Evolutionary conservation across 2,797 vertebrate species (phyloP).

Genomic region (Semaprochilodus insignis): DNA sequence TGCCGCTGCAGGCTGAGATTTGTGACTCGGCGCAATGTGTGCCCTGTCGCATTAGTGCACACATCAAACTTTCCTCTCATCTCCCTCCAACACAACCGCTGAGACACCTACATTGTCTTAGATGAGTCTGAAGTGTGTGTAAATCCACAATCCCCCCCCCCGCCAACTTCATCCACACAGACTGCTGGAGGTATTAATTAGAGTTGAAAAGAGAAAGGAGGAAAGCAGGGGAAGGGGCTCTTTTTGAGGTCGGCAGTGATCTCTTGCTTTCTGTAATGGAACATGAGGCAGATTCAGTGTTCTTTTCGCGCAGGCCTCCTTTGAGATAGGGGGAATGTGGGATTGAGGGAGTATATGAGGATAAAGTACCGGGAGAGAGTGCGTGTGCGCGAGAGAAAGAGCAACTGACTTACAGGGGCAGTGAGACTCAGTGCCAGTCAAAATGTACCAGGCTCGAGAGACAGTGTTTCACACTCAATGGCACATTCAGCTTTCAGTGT

Average conservation of each 20-base stretch:
- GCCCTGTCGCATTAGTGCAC: conserved; percentile 76
- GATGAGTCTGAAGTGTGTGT: conserved; percentile 39
- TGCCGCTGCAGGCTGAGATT: conserved; percentile 77
- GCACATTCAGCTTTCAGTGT: conserved; percentile 71
- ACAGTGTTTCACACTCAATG: conserved; percentile 73
- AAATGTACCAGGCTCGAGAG: conserved; percentile 70
- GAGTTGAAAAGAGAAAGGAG: conserved; percentile 30
- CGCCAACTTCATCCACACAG: conserved; percentile 50
- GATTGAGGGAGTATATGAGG: conserved; percentile 51
- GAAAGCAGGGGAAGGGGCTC: conserved; percentile 5
- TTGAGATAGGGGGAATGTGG: conserved; percentile 56
- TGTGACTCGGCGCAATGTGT: conserved; percentile 77
- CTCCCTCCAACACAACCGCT: conserved; percentile 31
- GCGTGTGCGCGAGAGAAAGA: neutral
- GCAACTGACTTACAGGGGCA: conserved; percentile 55
- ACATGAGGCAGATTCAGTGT: conserved; percentile 36
- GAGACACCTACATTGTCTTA: conserved; percentile 65
- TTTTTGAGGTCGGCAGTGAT: conserved; percentile 32
- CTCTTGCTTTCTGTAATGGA: conserved; percentile 7
- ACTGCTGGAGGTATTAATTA: conserved; percentile 59
- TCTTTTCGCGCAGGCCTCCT: conserved; percentile 50
- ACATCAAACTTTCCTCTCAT: conserved; percentile 46
- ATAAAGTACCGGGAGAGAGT: conserved; percentile 10
- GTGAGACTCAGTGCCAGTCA: conserved; percentile 69
- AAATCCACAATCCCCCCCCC: conserved; percentile 60